Base-by-base conservation (phyloP, 2,113 vertebrate species). In the Dermatemys mawii region DNA sequence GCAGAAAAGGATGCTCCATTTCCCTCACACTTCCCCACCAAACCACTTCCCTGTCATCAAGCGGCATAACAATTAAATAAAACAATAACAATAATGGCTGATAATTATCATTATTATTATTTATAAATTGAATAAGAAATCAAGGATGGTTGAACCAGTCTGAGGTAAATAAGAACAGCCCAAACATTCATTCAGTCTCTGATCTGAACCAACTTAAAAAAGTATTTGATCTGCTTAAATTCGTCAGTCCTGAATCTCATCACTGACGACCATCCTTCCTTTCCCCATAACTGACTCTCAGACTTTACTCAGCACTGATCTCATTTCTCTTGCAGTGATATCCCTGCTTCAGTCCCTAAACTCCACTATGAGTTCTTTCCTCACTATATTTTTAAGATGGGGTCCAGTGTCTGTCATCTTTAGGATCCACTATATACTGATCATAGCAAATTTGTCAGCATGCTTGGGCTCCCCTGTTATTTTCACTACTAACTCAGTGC, bases 181-280 rank as follows among this genome's bases (percentile, higher is more conserved):
- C 29, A 91, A 85, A 83, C 60, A 50, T 81, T 85, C 29, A 79
- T 93, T 84, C 57, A 78, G 55, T 11, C 38, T 44, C 49, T 88
- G 29, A 49, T 78, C 46, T 67, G 55, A 93, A 5, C 19, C 94
- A 46, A 90, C 21, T 85, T 96, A 82, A 87, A 87, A 2, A 8
- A 24, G n/a, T 89, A 26, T 21, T 90, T 92, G 53, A 49, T 87
- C 76, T 2, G 76, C 54, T 35, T 48, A 93, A 87, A 91, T 90
- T 82, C 51, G 53, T 90, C 76, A 38, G 85, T 24, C 21, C 38
- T 87, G 84, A 96, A 79, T 32, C 88, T 81, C 63, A 78, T 87
- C 78, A 93, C 63, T 93, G 41, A 91, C 91, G 95, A 94, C 63
- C 41, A 6, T 19, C 24, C 85, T 80, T 27, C 16, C 89, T 16